Evolutionary conservation across 2,888 invertebrate genomes (phyloP).

Genomic region (Pterostichus niger): DNA sequence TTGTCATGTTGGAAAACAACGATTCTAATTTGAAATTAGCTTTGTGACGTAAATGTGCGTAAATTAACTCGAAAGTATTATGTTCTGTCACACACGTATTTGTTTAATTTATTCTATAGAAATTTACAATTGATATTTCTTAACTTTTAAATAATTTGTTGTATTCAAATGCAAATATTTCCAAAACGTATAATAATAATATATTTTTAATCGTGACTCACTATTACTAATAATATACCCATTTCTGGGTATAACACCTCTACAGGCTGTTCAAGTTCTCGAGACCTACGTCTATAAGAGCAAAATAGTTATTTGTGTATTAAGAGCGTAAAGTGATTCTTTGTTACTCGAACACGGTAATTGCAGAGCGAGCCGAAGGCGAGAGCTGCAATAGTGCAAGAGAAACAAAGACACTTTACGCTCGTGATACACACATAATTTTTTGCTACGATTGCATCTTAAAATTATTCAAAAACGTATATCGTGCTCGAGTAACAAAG

Average conservation of each 20-base stretch:
- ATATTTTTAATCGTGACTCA: conserved; percentile 3
- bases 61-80: neutral
- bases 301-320: too few species aligned
- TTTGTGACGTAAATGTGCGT: neutral
- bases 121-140: neutral
- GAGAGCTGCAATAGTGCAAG: too few species aligned
- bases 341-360: too few species aligned
- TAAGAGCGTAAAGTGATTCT: too few species aligned
- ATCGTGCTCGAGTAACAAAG: too few species aligned
- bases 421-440: too few species aligned
- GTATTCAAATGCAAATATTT: neutral
- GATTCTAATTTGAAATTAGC: neutral
- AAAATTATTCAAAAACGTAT: too few species aligned
- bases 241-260: neutral
- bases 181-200: neutral
- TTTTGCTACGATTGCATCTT: too few species aligned
- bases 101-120: neutral
- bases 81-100: neutral
- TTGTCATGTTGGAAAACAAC: neutral
- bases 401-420: too few species aligned
- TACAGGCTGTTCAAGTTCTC: too few species aligned
- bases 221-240: neutral
- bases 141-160: neutral
- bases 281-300: too few species aligned
- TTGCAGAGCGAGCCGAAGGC: too few species aligned